Conservation (phyloP, 2,888 invertebrate species). For the Sussaba pulchella region DNA sequence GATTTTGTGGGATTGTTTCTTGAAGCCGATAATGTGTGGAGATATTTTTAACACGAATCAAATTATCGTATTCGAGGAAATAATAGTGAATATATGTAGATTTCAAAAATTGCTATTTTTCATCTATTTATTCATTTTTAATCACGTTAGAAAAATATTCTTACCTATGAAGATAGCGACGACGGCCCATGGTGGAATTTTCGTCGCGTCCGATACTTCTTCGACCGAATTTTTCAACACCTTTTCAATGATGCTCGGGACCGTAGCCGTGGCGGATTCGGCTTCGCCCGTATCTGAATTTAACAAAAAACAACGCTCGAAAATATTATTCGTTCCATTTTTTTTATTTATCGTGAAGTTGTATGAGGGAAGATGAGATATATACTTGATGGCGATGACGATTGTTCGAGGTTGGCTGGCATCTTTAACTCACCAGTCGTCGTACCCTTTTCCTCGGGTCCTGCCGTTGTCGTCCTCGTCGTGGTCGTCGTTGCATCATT, state of each 20-base stretch:
- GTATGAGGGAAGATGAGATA: not conserved
- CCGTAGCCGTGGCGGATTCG: constrained; percentile 71
- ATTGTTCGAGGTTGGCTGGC: constrained; percentile 14
- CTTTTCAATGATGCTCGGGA: constrained; percentile 79
- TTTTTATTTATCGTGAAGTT: not conserved
- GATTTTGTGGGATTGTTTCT: too few species aligned
- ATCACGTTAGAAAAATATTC: constrained; percentile 55
- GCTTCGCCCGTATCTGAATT: constrained; percentile 55
- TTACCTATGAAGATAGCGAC: constrained; percentile 94
- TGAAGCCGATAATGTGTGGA: too few species aligned
- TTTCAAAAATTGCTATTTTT: too few species aligned
- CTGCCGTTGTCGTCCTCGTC: constrained; percentile 65
- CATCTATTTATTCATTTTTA: too few species aligned
- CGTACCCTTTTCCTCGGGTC: constrained; percentile 71
- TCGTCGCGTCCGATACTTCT: constrained; percentile 89
- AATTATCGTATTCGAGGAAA: too few species aligned
- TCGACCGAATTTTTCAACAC: constrained; percentile 86
- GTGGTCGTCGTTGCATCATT: constrained; percentile 65
- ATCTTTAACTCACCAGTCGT: constrained; percentile 69
- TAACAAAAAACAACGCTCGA: constrained; percentile 25
- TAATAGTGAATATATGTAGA: too few species aligned
- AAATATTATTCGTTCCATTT: constrained; percentile 16
- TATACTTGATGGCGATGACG: not conserved
- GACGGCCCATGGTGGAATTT: constrained; percentile 93
- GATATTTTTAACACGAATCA: too few species aligned